phyloP scores from a whole-genome alignment of 2,113 vertebrate genomes.

The Erpornis zantholeuca region DNA sequence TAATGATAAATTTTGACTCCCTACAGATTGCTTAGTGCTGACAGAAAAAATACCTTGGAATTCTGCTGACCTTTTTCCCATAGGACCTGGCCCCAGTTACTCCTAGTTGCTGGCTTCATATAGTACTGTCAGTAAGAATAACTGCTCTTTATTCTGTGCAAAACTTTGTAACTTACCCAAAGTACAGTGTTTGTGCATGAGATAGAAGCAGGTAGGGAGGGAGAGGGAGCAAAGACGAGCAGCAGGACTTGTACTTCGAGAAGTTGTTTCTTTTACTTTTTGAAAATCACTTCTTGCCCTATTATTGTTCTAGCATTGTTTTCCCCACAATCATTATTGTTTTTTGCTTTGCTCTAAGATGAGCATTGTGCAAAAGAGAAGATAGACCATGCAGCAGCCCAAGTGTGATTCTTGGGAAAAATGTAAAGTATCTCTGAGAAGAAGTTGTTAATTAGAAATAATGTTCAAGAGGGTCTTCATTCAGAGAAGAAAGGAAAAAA shows the following conservation, averaged over 20 bases:
- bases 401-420: not conserved
- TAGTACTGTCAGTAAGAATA: slow-evolving; percentile 37
- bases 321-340: not conserved
- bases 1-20: slow-evolving; percentile 47
- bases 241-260: not conserved
- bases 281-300: not conserved
- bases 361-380: not conserved
- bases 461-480: not conserved
- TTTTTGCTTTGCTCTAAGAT: not conserved
- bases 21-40: not conserved
- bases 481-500: not conserved
- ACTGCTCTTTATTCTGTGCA: not conserved
- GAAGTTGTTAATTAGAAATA: not conserved
- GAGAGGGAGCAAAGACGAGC: not conserved
- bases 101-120: slow-evolving; percentile 29
- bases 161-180: not conserved
- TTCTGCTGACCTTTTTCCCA: slow-evolving; percentile 10
- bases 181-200: not conserved
- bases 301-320: not conserved
- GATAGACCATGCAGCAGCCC: not conserved
- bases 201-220: not conserved
- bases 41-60: slow-evolving; percentile 33
- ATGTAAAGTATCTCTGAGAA: not conserved
- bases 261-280: not conserved
- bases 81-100: not conserved